Evolutionary conservation across 2,113 vertebrate genomes (phyloP).

Genomic region (Gobius niger): DNA sequence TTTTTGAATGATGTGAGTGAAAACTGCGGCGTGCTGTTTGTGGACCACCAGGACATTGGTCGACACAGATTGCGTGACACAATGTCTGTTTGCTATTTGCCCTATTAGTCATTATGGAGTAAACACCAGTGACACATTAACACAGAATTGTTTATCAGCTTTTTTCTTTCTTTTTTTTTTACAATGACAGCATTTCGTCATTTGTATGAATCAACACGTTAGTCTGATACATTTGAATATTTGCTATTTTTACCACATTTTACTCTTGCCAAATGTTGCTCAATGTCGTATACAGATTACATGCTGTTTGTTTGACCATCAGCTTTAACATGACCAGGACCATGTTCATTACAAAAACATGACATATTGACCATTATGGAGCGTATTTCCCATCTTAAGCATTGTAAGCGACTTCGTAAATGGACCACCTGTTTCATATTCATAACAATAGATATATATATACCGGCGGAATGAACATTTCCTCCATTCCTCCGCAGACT

Average conservation of each 20-base stretch:
- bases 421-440: not conserved
- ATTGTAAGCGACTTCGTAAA: not conserved
- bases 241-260: not conserved
- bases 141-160: not conserved
- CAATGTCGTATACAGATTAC: not conserved
- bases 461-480: not conserved
- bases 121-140: slow-evolving; percentile 3
- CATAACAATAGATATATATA: not conserved
- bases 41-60: not conserved
- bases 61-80: not conserved
- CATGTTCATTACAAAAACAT: not conserved
- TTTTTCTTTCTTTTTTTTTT: not conserved
- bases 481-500: not conserved
- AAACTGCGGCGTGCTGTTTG: not conserved
- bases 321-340: not conserved
- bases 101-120: not conserved
- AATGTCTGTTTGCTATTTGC: not conserved
- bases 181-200: not conserved
- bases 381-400: not conserved
- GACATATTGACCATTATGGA: not conserved
- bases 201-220: not conserved
- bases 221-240: not conserved
- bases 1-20: no score
- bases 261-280: not conserved
- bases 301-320: not conserved